phyloP scores from a whole-genome alignment of 2,113 vertebrate species.

The Hemibagrus wyckioides region DNA sequence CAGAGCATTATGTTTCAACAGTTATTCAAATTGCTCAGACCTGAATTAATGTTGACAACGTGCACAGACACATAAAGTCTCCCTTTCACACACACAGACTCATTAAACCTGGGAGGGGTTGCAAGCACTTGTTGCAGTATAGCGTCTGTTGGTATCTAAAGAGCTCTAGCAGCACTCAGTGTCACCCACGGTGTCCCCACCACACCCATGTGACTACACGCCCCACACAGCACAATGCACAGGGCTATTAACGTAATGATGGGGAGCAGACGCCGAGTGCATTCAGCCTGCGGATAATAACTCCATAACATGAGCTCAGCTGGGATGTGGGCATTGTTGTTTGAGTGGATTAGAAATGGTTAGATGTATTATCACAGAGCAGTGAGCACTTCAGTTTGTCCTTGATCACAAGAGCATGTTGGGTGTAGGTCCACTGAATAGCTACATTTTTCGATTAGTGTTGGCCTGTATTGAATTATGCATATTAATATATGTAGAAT shows the following conservation, averaged over 20 bases:
- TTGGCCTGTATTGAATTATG: background rate
- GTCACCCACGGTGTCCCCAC: slow-evolving; percentile 39
- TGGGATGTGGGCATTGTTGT: slow-evolving; percentile 35
- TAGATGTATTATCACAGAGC: slow-evolving; percentile 26
- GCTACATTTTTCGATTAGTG: background rate
- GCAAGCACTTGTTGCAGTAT: slow-evolving; percentile 57
- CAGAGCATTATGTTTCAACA: background rate
- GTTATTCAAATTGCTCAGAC: background rate
- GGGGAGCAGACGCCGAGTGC: slow-evolving; percentile 36
- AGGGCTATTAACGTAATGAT: slow-evolving; percentile 54
- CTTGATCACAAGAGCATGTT: slow-evolving; percentile 22
- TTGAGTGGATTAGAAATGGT: slow-evolving; percentile 48
- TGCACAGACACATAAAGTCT: slow-evolving; percentile 32
- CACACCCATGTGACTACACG: slow-evolving; percentile 51
- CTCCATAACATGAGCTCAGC: slow-evolving; percentile 45
- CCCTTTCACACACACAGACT: slow-evolving; percentile 26
- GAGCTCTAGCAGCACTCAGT: slow-evolving; percentile 49
- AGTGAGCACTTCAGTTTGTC: slow-evolving; percentile 43
- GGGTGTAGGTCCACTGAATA: slow-evolving; percentile 15
- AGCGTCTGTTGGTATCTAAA: slow-evolving; percentile 55
- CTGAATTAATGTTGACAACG: slow-evolving; percentile 23
- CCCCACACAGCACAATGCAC: slow-evolving; percentile 50
- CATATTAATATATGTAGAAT: no score
- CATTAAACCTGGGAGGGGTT: slow-evolving; percentile 41
- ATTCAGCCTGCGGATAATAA: slow-evolving; percentile 46